Percentiles rank a stretch among this genome's conserved stretches.
phyloP scores from a whole-genome alignment of 2,797 vertebrate genomes.

The Synanceia verrucosa region DNA sequence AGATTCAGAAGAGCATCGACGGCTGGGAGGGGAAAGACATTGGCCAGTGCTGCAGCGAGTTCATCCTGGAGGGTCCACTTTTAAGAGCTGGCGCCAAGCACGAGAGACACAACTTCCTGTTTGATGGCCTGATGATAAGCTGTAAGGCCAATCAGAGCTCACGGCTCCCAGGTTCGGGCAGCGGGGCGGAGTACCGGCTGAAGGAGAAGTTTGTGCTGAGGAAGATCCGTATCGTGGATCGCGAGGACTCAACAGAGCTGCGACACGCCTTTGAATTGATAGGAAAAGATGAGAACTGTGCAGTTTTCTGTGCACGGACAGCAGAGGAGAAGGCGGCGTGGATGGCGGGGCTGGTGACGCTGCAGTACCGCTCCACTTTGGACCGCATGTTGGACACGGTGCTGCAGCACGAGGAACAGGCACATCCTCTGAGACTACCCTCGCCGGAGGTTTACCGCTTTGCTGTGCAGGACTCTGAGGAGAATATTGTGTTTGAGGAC shows the following conservation, averaged over 20 bases:
- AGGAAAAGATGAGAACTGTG: slow-evolving; percentile 91
- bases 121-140: slow-evolving; percentile 97
- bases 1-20: slow-evolving; percentile 98
- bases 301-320: slow-evolving; percentile 89
- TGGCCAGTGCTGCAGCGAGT: slow-evolving; percentile 97
- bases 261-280: slow-evolving; percentile 91
- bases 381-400: slow-evolving; percentile 96
- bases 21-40: slow-evolving; percentile 99
- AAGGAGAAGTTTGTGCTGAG: slow-evolving; percentile 97
- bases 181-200: slow-evolving; percentile 91
- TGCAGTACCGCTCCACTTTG: slow-evolving; percentile 95
- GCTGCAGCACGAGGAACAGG: slow-evolving; percentile 90
- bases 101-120: slow-evolving; percentile 96
- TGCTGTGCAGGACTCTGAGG: slow-evolving; percentile 93
- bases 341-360: slow-evolving; percentile 96
- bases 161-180: slow-evolving; percentile 89
- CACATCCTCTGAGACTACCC: slow-evolving; percentile 91
- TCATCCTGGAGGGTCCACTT: slow-evolving; percentile 94
- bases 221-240: slow-evolving; percentile 91
- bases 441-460: slow-evolving; percentile 90
- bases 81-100: slow-evolving; percentile 93
- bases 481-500: slow-evolving; percentile 98
- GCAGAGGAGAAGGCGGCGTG: slow-evolving; percentile 94
- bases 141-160: slow-evolving; percentile 96
- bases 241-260: slow-evolving; percentile 88